Base-by-base conservation (phyloP, 1,140 invertebrate genomes). In the Temnothorax nylanderi region DNA sequence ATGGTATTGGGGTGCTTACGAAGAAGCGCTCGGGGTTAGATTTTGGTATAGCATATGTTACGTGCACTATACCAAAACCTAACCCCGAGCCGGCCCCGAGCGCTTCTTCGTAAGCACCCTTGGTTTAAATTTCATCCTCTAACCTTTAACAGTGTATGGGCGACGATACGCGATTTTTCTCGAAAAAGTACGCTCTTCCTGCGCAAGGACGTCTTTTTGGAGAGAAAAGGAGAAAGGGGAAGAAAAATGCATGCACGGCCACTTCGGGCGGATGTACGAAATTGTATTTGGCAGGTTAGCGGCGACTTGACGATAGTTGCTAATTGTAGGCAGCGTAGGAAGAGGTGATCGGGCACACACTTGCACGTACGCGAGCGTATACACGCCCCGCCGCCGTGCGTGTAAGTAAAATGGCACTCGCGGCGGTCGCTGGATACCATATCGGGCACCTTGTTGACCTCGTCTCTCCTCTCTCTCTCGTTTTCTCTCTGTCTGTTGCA, bases 391-490 rank as follows among this genome's bases (percentile, higher is more conserved):
- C 18, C 34, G 32, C 21, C 75, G 72, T 87, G 67, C 64, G 51
- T 76, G 62, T 72, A 71, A 74, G 54, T 92, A 90, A 95, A 93
- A 94, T 93, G 91, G 91, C 92, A 93, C 93, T 94, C 92, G 92
- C 92, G 89, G 88, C 91, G 91, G 90, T 92, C 93, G 90, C 91
- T 91, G 94, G 92, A 94, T 94, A 95, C 95, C 95, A 95, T 95
- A 95, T 95, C 94, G 93, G 94, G 95, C 93, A 95, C 93, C 94
- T 95, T 92, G 94, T 93, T 94, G 94, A 95, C 95, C 95, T 95
- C 95, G 95, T 93, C 90, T 94, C 92, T 94, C 78, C 89, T 86
- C 58, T 91, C 56, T 88, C 64, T 93, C 92, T 94, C 92, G 93
- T 91, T 94, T 90, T 94, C 91, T 93, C 85, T 85, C 89, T 81